Evolutionary conservation across 2,113 vertebrate species (phyloP), one percentile per base, ranked within the genome.

Genomic region (Spea bombifrons): DNA sequence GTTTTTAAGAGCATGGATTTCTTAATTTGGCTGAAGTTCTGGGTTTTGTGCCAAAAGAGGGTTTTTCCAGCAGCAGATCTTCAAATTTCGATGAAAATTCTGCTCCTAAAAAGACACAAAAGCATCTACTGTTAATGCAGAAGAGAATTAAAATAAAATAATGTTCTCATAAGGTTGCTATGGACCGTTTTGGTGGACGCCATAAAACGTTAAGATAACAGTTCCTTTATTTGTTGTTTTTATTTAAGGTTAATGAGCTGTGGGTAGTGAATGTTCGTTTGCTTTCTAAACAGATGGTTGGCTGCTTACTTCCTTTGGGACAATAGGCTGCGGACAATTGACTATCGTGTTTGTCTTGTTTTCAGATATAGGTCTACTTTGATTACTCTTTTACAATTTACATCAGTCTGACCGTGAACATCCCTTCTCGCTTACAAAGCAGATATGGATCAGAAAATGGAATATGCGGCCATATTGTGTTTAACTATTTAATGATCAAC

Each of bases 51-150:
- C 49, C 43, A 66, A 49, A 55, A 67, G 75, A 76, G 49, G 15
- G 50, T 55, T 57, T 59, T 52, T 59, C 4, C 2, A 12, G 55
- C 4, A 12, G 75, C 17, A 69, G 57, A 68, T 17, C 52, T 53
- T 76, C 63, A 76, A 76, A 76, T 67, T 76, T 68, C 48, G 75
- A 76, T 53, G 59, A 13, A 61, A 61, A 59, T 68, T n/a, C 30
- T 67, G 49, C 46, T 59, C 74, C 74, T 46, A 12, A 64, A 68
- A 45, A 16, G 5, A 47, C 64, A 50, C 46, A 44, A 15, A 68
- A 69, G 66, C 65, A 30, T 30, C 30, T 30, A 30, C 3, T 9
- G 50, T 66, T 52, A 68, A 57, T 69, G 67, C 68, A 76, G 59
- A 55, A 47, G 7, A 59, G 12, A 8, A 68, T 30, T 68, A 66